Evolutionary conservation across 2,113 vertebrate species (phyloP), one percentile per base, ranked within the genome.

Genomic region (Morone saxatilis): DNA sequence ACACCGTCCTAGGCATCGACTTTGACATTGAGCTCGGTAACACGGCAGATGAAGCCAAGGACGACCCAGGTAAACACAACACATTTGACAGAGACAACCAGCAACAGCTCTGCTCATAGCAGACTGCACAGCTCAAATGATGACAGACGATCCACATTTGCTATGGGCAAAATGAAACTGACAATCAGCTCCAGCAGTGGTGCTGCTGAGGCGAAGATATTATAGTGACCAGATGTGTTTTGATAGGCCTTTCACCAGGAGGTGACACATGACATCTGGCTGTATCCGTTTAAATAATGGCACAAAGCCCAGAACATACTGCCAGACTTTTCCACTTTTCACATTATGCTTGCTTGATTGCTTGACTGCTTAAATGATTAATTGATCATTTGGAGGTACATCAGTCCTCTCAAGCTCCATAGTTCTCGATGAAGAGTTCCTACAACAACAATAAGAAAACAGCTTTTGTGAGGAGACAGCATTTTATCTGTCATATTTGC

Each of bases 1-100:
- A 96, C 94, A 97, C 97, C 12, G 93, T 98, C 51, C 95, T 98
- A 69, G 97, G 95, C 86, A 91, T 93, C 1, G 93, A 95, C 90
- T 96, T 97, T 87, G 97, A 99, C 94, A 97, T 99, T 73, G 98
- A 99, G 95, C 93, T 96, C 83, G 98, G 98, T 63, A 95, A 98
- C 93, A 99, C 97, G 0, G 98, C 97, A 0, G 97, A 97, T 2
- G 97, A 98, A 92, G 95, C 94, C 40, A 96, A 96, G 0, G 98
- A 99, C 45, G 98, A 99, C 83, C 96, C 98, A 95, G 98, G 98
- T 99, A 95, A 92, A 87, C 79, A 81, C 47, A 20, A 63, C 13
- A 38, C 51, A 2, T 76, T 12, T 71, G 83, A 87, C 50, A 59
- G 61, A 75, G 78, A 76, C 78, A 68, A 68, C 70, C 69, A 41